phyloP scores from a whole-genome alignment of 2,888 invertebrate species.

The Trissoscelio sp. region DNA sequence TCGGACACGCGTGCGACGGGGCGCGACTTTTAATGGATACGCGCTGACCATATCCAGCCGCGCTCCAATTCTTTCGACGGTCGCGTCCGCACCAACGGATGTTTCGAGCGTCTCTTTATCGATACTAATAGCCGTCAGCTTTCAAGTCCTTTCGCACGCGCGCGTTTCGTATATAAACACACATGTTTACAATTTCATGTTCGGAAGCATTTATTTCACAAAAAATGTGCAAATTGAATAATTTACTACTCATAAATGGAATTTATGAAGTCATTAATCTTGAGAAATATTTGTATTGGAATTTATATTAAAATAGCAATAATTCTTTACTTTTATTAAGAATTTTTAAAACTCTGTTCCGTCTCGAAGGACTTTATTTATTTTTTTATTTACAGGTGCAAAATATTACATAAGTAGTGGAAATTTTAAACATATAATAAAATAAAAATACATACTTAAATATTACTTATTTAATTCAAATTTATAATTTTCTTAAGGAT shows the following conservation, averaged over 20 bases:
- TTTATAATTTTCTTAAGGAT: too few species aligned
- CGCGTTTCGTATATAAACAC: constrained; percentile 12
- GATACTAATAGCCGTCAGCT: constrained; percentile 40
- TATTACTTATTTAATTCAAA: too few species aligned
- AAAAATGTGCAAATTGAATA: background rate
- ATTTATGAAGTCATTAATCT: too few species aligned
- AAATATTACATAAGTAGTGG: too few species aligned
- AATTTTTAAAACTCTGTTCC: background rate
- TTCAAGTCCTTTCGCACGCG: constrained; percentile 39
- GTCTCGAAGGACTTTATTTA: too few species aligned
- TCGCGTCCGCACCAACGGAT: constrained; percentile 46
- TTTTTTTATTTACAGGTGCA: too few species aligned
- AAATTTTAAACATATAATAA: too few species aligned
- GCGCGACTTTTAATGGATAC: constrained; percentile 66
- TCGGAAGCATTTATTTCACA: background rate
- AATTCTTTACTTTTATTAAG: too few species aligned
- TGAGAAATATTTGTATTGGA: too few species aligned
- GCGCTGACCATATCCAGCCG: constrained; percentile 68
- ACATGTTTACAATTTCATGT: constrained; percentile 31
- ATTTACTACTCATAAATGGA: too few species aligned
- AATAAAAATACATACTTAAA: too few species aligned
- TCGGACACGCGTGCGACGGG: constrained; percentile 54
- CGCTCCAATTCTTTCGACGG: constrained; percentile 66
- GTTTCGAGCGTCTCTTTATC: constrained; percentile 44
- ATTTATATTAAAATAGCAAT: too few species aligned